Base-by-base conservation (phyloP, 2,797 vertebrate genomes). In the Crenuchus spilurus region DNA sequence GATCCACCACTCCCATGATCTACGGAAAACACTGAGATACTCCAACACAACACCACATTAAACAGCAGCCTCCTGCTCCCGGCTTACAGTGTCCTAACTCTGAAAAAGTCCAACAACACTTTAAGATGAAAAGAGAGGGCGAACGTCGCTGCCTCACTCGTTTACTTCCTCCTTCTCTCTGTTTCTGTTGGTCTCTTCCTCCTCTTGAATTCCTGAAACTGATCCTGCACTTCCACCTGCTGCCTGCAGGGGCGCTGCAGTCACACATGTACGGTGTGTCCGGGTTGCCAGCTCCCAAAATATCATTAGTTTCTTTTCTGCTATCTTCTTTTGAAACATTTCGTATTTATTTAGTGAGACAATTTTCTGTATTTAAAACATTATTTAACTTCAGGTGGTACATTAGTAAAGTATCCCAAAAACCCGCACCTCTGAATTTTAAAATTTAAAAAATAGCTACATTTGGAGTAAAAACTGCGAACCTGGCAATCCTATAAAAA, bases 91-190 rank as follows among this genome's bases (percentile, higher is more conserved):
- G 16, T 52, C 26, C 16, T 2, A 2, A 14, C 10, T 20, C 1
- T 39, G 14, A 3, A 6, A 2, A 1, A 41, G 58, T 41, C 9
- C 16, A 13, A 16, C 28, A 6, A 8, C 1, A n/a, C 14, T n/a
- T 62, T 9, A 28, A n/a, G 16, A 6, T 13, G 20, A 1, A 11
- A 4, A 5, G 58, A 41, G 7, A 6, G 35, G 33, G 8, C 14
- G 4, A 42, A 26, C 60, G 14, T 28, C 39, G 39, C 39, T 6
- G 31, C 54, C 49, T 31, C 22, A 9, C 18, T 51, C 33, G 2
- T 37, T 20, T 54, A 90, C 90, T 93, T 92, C 92, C 91, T 91
- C 89, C 83, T 91, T 84, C 71, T 61, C 60, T 35, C 8, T 9
- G 2, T 22, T 16, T 20, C n/a, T 26, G 0, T 44, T 18, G 60